Percentiles rank a stretch among this genome's conserved stretches.
phyloP scores from a whole-genome alignment of 2,797 vertebrate genomes.

The Enteromius unitaeniatus region DNA sequence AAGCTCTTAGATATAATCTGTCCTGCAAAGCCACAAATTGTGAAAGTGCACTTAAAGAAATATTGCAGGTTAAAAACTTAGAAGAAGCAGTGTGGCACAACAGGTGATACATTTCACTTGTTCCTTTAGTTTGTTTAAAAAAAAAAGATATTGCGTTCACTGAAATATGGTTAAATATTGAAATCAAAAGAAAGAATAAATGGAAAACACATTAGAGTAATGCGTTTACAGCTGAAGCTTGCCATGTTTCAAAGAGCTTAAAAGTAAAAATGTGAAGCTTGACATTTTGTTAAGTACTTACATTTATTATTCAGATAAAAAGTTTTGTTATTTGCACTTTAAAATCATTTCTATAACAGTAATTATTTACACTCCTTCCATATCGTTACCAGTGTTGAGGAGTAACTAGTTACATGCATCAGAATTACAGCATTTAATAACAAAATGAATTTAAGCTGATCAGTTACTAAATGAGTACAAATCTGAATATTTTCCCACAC shows the following conservation, averaged over 20 bases:
- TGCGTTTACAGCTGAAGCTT: not conserved
- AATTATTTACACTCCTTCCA: not conserved
- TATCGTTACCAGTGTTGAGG: not conserved
- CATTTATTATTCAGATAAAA: not conserved
- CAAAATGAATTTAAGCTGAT: not conserved
- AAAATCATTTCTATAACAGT: not conserved
- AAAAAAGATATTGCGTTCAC: not conserved
- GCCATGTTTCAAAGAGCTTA: not conserved
- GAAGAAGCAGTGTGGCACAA: not conserved
- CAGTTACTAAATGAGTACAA: not conserved
- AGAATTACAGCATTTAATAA: not conserved
- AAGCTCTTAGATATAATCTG: not conserved
- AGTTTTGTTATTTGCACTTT: not conserved
- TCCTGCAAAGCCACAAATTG: not conserved
- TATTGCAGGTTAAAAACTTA: not conserved
- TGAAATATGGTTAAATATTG: not conserved
- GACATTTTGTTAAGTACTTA: conserved; percentile 2
- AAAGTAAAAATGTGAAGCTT: not conserved
- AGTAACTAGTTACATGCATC: not conserved
- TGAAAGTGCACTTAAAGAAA: conserved; percentile 2
- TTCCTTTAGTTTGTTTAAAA: not conserved
- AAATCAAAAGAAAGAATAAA: not conserved
- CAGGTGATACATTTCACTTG: not conserved
- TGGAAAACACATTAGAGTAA: not conserved
- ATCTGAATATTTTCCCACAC: too few species aligned